Conservation (phyloP, 2,888 invertebrate species). For the Parasteatoda lunata region DNA sequence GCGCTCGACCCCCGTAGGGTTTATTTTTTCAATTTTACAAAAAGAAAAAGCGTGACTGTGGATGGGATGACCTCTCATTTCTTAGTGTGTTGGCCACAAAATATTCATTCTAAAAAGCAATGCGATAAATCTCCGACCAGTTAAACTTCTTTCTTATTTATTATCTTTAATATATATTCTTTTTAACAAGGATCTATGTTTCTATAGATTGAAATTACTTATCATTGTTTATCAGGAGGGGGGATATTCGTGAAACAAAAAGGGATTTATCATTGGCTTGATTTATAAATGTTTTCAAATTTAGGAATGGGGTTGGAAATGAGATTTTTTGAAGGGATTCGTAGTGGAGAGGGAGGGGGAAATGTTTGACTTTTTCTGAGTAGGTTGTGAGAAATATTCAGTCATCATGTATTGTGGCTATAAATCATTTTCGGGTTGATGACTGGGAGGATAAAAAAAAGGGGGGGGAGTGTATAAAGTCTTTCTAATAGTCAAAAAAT, state of each 20-base stretch:
- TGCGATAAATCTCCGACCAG: conserved; percentile 45
- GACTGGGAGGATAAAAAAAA: neutral
- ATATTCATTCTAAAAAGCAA: conserved; percentile 46
- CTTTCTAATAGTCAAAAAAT: neutral
- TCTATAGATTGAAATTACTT: conserved; percentile 34
- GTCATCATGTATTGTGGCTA: conserved; percentile 18
- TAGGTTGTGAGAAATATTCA: conserved; percentile 7
- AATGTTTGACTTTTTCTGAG: neutral
- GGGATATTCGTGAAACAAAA: neutral
- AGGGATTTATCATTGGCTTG: conserved; percentile 28
- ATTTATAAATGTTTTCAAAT: conserved; percentile 16
- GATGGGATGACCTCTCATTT: conserved; percentile 35
- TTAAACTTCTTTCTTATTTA: conserved; percentile 13
- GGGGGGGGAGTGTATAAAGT: neutral
- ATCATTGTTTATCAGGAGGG: conserved; percentile 3
- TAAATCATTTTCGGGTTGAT: conserved; percentile 25
- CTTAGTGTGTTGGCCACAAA: conserved; percentile 33
- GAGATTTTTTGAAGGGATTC: neutral
- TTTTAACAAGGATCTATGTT: conserved; percentile 24
- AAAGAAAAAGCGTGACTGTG: neutral
- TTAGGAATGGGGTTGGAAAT: neutral
- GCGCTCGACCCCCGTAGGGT: conserved; percentile 36
- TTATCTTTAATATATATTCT: neutral
- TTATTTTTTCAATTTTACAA: conserved; percentile 58
- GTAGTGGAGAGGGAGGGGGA: neutral